Conservation (phyloP, 2,888 invertebrate genomes). For the Dryococelus australis region DNA sequence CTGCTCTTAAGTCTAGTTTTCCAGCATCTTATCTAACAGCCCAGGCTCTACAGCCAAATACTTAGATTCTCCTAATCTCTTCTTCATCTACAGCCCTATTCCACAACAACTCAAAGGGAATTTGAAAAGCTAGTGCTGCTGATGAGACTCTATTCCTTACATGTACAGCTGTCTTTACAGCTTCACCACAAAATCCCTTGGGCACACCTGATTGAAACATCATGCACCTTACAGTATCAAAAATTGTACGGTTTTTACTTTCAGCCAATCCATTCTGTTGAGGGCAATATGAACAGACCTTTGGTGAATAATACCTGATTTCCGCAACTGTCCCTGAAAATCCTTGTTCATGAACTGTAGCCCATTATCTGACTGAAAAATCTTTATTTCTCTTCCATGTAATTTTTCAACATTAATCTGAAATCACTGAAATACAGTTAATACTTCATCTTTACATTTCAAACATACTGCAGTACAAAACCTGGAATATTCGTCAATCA, state of each 20-base stretch:
- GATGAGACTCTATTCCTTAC: constrained; percentile 29
- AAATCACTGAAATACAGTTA: no score
- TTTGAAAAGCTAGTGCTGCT: constrained; percentile 19
- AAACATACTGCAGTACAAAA: no score
- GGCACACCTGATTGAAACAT: no score
- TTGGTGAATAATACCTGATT: background rate
- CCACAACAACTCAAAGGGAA: constrained; percentile 31
- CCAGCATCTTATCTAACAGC: background rate
- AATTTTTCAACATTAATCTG: no score
- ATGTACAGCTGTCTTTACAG: constrained; percentile 20
- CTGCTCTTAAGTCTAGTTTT: constrained; percentile 31
- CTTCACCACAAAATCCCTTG: constrained; percentile 29
- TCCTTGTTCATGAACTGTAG: background rate
- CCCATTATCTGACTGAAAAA: no score
- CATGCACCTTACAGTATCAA: no score
- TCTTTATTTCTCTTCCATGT: no score
- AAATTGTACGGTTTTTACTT: no score
- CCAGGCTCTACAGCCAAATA: constrained; percentile 32
- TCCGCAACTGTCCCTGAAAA: background rate
- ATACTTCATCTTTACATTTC: no score
- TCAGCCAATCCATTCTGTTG: constrained; percentile 30
- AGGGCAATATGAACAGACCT: constrained; percentile 21
- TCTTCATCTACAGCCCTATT: background rate
- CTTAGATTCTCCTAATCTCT: constrained; percentile 13
- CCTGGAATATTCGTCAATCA: no score